phyloP scores from a whole-genome alignment of 1,140 invertebrate genomes.

The Drosophila simulans region DNA sequence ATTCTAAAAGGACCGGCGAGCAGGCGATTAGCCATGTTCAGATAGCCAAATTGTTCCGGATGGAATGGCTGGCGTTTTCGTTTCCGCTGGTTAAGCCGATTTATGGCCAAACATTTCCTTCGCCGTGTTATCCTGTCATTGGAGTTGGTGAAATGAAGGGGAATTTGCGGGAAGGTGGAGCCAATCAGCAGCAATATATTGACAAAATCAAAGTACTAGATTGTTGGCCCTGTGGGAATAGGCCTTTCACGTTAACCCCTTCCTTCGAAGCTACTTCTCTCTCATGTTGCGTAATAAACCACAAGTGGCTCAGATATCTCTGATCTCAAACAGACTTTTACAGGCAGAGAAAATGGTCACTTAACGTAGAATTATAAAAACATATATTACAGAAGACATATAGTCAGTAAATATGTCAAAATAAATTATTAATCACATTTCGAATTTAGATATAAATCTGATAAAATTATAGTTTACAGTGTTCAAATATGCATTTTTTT shows the following conservation, averaged over 20 bases:
- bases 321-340: slow-evolving; percentile 9
- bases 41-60: slow-evolving; percentile 61
- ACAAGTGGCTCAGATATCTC: slow-evolving; percentile 54
- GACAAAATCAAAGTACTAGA: slow-evolving; percentile 50
- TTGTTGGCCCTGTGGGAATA: slow-evolving; percentile 23
- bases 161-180: neutral
- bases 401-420: too few species aligned
- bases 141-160: neutral
- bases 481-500: neutral
- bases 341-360: slow-evolving; percentile 9
- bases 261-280: slow-evolving; percentile 1
- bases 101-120: slow-evolving; percentile 50
- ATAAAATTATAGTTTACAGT: too few species aligned
- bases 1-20: slow-evolving; percentile 26
- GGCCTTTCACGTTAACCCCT: slow-evolving; percentile 2
- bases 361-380: neutral
- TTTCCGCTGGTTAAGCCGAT: slow-evolving; percentile 53
- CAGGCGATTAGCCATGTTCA: slow-evolving; percentile 51
- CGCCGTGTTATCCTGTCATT: slow-evolving; percentile 45
- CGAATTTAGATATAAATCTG: too few species aligned
- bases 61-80: slow-evolving; percentile 18
- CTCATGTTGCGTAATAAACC: slow-evolving; percentile 66
- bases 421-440: too few species aligned
- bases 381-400: neutral
- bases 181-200: slow-evolving; percentile 47